These are phyloP conservation scores for Emys orbicularis DNA, from an alignment of 2,797 vertebrate species.

Conservation along the genomic window DNA sequence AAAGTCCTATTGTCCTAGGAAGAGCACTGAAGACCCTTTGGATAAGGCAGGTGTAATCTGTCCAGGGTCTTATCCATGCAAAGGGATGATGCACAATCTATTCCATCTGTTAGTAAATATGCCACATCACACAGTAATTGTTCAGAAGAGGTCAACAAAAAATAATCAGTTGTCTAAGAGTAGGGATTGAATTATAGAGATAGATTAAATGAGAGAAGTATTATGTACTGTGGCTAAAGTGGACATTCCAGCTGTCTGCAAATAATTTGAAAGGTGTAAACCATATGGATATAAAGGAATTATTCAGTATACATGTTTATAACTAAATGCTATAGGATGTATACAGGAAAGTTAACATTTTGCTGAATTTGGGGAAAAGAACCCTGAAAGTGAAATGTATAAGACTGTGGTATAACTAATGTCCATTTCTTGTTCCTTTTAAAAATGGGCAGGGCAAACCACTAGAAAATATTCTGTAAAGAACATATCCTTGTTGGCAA, in stretches of 20 bases:
- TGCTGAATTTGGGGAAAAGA: neutral
- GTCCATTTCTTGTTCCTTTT: neutral
- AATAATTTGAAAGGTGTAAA: neutral
- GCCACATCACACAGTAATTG: neutral
- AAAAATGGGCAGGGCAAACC: neutral
- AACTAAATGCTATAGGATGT: neutral
- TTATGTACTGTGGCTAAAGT: neutral
- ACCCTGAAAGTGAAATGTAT: neutral
- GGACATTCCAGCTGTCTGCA: neutral
- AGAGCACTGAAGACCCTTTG: neutral
- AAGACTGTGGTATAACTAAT: neutral
- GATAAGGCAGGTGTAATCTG: neutral
- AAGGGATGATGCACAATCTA: neutral
- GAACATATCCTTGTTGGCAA: neutral
- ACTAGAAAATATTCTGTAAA: neutral
- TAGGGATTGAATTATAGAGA: neutral
- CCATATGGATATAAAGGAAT: neutral
- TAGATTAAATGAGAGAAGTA: neutral
- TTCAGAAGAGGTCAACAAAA: neutral
- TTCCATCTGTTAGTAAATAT: neutral
- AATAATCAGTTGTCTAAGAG: neutral
- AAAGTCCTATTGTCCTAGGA: neutral
- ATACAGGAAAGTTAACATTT: neutral
- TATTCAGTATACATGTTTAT: neutral
- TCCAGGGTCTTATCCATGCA: neutral